Evolutionary conservation across 2,113 vertebrate genomes (phyloP), one percentile per base, ranked within the genome.

Genomic region (Burhinus oedicnemus): DNA sequence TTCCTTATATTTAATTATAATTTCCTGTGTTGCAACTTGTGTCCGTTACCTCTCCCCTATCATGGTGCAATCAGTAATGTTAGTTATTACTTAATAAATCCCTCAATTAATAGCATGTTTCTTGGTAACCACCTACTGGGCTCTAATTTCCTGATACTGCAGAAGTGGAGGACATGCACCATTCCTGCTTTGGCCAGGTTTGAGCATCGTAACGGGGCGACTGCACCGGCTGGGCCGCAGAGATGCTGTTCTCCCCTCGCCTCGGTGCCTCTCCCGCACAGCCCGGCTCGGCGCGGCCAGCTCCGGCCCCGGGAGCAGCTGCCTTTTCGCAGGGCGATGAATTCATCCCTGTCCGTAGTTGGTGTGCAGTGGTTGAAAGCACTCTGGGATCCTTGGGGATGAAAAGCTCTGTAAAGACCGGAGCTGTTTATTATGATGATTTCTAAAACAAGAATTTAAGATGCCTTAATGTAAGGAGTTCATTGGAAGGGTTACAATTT

Each of bases 241-340:
- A 57, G 55, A 3, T 25, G 20, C 38, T 40, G 14, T 12, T 78
- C 21, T 38, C 20, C 30, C 16, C 26, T 85, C 0, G 0, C 29
- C 13, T 1, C 0, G 0, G 17, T 40, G 22, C 49, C 40, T 61
- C 26, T 80, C 42, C 29, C 3, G 1, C 68, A 6, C 44, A n/a
- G 30, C 32, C 29, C 20, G 3, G 83, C 68, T 26, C 1, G 1
- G n/a, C 8, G 4, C 0, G 0, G 17, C 55, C 49, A 8, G 21
- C 69, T 66, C 69, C 4, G 7, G 49, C 76, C 25, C 85, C 4
- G 3, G 55, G 47, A 78, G 3, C 77, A 52, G 64, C 74, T 57
- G 51, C 36, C 4, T 69, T 51, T 60, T 4, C 2, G 2, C 40
- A 27, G 61, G 42, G 60, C 0, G 4, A 9, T 4, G 34, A 64